A percentile compares a stretch with the other conserved stretches of the same genome.
Evolutionary conservation across 2,797 vertebrate genomes (phyloP).

Genomic region (Takifugu rubripes): DNA sequence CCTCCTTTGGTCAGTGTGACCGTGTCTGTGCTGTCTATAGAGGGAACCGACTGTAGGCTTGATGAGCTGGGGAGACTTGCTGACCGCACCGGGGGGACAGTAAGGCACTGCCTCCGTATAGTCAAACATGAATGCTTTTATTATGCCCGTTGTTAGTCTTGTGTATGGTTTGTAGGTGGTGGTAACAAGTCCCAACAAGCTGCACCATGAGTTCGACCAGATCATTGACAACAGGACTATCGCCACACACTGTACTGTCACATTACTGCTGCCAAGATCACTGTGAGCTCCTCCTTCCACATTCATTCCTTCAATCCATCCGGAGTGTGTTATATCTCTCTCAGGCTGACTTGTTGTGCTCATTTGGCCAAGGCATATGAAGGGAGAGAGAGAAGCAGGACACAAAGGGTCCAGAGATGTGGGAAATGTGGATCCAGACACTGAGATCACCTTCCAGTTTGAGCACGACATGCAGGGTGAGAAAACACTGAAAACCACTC

Average conservation of each 20-base stretch:
- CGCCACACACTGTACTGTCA: constrained; percentile 69
- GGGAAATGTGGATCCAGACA: constrained; percentile 64
- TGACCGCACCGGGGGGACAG: constrained; percentile 73
- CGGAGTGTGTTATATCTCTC: neutral
- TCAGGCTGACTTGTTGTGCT: neutral
- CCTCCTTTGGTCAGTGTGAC: constrained; percentile 61
- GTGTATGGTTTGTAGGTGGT: constrained; percentile 54
- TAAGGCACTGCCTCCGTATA: constrained; percentile 28
- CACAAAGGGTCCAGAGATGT: constrained; percentile 62
- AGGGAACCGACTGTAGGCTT: constrained; percentile 75
- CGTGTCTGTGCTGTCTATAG: constrained; percentile 74
- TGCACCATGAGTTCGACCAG: constrained; percentile 69
- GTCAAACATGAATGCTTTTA: neutral
- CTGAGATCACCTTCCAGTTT: constrained; percentile 74
- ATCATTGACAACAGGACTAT: constrained; percentile 65
- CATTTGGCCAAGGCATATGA: constrained; percentile 52
- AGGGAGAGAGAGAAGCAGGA: constrained; percentile 63
- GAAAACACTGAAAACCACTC: neutral
- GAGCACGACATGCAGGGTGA: constrained; percentile 42
- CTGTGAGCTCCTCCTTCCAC: constrained; percentile 55
- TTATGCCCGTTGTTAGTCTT: neutral
- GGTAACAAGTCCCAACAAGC: constrained; percentile 57
- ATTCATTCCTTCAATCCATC: neutral
- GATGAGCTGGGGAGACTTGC: constrained; percentile 74
- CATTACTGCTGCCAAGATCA: constrained; percentile 63